Conservation (phyloP, 2,888 invertebrate species). For the Andricus curvator region DNA sequence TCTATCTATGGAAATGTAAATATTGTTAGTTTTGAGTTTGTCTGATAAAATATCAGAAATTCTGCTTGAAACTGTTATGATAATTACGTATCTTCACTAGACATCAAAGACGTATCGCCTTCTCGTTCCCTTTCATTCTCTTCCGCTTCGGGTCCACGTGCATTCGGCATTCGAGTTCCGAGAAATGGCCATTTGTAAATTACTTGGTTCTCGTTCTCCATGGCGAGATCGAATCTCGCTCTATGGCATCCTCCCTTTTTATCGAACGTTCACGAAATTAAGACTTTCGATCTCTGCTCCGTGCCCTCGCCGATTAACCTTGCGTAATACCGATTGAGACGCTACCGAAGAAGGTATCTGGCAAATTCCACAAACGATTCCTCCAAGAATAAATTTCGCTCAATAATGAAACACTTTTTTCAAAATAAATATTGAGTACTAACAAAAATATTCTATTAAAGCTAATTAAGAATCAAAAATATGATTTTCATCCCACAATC, state of each 20-base stretch:
- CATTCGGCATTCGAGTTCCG: conserved; percentile 47
- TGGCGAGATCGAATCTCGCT: conserved; percentile 49
- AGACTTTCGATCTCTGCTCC: conserved; percentile 41
- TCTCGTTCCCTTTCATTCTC: conserved; percentile 45
- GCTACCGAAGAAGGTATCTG: not conserved
- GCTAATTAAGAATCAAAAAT: too few species aligned
- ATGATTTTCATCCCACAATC: too few species aligned
- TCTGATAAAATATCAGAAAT: conserved; percentile 7
- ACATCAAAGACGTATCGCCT: conserved; percentile 70
- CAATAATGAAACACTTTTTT: too few species aligned
- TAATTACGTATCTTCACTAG: conserved; percentile 72
- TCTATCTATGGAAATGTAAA: not conserved
- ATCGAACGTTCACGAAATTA: conserved; percentile 44
- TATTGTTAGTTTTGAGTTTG: not conserved
- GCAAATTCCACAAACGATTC: not conserved
- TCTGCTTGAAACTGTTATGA: conserved; percentile 49
- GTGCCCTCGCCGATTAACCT: conserved; percentile 4
- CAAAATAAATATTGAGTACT: too few species aligned
- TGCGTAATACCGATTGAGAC: not conserved
- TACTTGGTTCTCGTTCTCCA: conserved; percentile 57
- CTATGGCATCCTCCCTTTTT: conserved; percentile 42
- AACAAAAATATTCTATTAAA: too few species aligned
- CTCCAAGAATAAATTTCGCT: not conserved
- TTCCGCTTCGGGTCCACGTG: conserved; percentile 35
- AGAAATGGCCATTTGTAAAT: conserved; percentile 72